Conservation (phyloP, 2,113 vertebrate species). For the Pantherophis guttatus region DNA sequence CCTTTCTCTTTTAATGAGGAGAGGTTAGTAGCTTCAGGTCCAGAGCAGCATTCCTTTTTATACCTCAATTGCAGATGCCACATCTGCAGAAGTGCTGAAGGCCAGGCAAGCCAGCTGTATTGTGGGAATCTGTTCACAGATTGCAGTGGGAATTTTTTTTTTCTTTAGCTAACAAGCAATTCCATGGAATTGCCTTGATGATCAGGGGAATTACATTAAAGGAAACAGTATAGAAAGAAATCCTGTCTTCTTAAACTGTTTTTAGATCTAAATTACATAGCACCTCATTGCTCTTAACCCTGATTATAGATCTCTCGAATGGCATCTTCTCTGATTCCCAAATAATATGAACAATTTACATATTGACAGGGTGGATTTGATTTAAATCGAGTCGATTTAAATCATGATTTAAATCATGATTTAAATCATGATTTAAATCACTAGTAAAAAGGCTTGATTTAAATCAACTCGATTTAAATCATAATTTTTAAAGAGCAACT, state of each 20-base stretch:
- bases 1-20: not conserved
- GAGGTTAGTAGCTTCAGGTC: not conserved
- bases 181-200: not conserved
- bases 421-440: too few species aligned
- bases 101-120: not conserved
- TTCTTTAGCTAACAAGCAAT: not conserved
- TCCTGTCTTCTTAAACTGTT: not conserved
- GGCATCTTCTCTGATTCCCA: not conserved
- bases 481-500: too few species aligned
- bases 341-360: not conserved
- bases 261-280: not conserved
- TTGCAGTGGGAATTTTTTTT: not conserved
- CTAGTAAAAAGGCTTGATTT: too few species aligned
- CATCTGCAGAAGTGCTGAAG: not conserved
- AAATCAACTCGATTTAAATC: too few species aligned
- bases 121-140: not conserved
- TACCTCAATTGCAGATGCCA: not conserved
- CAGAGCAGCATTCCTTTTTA: not conserved
- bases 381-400: too few species aligned
- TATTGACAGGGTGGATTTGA: too few species aligned
- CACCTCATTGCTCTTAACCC: not conserved
- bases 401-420: too few species aligned
- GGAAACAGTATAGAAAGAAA: not conserved
- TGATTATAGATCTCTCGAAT: not conserved
- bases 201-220: not conserved